phyloP scores from a whole-genome alignment of 2,113 vertebrate species.

The Gadus chalcogrammus region DNA sequence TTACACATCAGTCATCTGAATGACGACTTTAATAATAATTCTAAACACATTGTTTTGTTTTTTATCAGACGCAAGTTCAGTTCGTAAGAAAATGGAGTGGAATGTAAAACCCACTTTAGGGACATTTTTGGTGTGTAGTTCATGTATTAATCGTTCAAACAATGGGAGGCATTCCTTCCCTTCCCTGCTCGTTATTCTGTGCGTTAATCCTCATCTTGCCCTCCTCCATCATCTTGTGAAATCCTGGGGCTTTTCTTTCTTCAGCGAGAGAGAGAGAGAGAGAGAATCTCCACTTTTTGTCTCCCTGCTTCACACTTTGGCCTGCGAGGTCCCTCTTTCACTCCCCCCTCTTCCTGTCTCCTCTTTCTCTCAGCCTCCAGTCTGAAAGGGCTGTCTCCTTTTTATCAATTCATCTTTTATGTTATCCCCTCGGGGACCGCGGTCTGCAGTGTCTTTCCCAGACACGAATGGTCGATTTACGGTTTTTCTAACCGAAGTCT shows the following conservation, averaged over 20 bases:
- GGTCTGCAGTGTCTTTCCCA: conserved; percentile 35
- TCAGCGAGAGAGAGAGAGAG: conserved; percentile 42
- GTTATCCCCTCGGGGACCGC: conserved; percentile 15
- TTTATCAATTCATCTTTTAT: conserved; percentile 55
- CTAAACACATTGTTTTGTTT: too few relatives aligned
- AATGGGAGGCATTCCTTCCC: conserved; percentile 55
- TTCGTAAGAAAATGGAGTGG: too few relatives aligned
- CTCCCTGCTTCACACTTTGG: conserved; percentile 56
- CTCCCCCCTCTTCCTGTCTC: conserved; percentile 27
- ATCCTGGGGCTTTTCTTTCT: conserved; percentile 61
- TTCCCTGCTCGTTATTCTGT: conserved; percentile 37
- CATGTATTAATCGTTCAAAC: conserved; percentile 13
- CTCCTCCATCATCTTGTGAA: conserved; percentile 64
- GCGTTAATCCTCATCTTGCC: conserved; percentile 56
- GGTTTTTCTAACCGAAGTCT: conserved; percentile 48
- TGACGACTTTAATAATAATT: too few relatives aligned
- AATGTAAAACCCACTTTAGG: too few relatives aligned
- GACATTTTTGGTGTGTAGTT: too few relatives aligned
- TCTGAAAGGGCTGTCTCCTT: conserved; percentile 47
- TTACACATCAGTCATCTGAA: too few relatives aligned
- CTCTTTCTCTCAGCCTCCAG: neutral
- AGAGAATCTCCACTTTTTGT: conserved; percentile 55
- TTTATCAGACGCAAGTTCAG: too few relatives aligned
- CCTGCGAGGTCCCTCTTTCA: conserved; percentile 54
- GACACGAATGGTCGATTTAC: conserved; percentile 54